phyloP scores from a whole-genome alignment of 2,888 invertebrate species.

The Cerastoderma edule region DNA sequence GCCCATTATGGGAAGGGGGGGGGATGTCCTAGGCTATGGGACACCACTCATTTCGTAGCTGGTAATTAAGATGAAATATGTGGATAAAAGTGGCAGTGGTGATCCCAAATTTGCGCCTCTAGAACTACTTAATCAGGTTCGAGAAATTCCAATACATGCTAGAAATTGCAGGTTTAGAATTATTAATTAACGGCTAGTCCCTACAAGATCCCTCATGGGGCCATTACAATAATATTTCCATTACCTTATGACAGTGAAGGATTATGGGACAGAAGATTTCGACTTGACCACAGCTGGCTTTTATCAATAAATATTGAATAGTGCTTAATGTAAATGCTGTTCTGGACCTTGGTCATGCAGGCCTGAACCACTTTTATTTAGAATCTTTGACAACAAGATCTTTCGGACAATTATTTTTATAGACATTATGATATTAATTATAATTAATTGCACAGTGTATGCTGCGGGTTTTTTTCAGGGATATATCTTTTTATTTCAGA shows the following conservation, averaged over 20 bases:
- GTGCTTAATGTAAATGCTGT: slow-evolving; percentile 20
- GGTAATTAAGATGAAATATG: slow-evolving; percentile 26
- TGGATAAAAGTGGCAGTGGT: slow-evolving; percentile 12
- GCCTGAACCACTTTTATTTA: too few species aligned
- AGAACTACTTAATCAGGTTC: slow-evolving; percentile 40
- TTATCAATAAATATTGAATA: slow-evolving; percentile 11
- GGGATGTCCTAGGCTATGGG: too few species aligned
- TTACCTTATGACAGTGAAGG: slow-evolving; percentile 50
- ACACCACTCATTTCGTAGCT: neutral
- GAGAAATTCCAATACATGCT: slow-evolving; percentile 43
- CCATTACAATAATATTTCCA: slow-evolving; percentile 55
- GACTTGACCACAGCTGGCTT: slow-evolving; percentile 27
- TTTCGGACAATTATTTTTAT: too few species aligned
- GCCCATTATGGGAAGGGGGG: too few species aligned
- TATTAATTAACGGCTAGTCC: slow-evolving; percentile 46
- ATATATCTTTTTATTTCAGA: too few species aligned
- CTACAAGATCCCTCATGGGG: slow-evolving; percentile 26
- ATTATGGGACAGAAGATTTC: slow-evolving; percentile 35
- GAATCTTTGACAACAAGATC: too few species aligned
- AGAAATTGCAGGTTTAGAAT: slow-evolving; percentile 41
- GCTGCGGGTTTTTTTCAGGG: too few species aligned
- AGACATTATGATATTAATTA: too few species aligned
- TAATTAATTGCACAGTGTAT: too few species aligned
- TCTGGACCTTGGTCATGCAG: too few species aligned
- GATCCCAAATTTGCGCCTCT: slow-evolving; percentile 36